Base-by-base conservation (phyloP, 1,140 invertebrate genomes). In the Aphaenogaster floridana region DNA sequence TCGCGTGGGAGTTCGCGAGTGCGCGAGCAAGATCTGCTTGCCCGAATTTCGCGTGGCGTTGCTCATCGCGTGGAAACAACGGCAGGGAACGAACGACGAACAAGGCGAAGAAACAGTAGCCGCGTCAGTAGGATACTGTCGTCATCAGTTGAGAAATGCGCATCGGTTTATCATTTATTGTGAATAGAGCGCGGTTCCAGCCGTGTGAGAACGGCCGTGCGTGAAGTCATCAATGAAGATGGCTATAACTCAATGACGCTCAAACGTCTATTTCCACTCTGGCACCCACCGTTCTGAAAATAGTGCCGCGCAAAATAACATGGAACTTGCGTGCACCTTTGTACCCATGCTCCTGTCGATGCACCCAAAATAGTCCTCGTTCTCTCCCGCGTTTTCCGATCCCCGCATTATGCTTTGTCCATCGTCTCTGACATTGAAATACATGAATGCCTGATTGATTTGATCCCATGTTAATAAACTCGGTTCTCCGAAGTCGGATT, bases 191-290 rank as follows among this genome's bases (percentile, higher is more conserved):
- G 79, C n/a, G 45, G 15, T 63, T 88, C 69, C 74, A 84, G 59
- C 2, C 69, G 36, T 59, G 69, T 74, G 86, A 86, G 78, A 28
- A 21, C 66, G 78, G 15, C n/a, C 66, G 66, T 45, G 79, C 64
- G 86, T 91, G 88, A 91, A 91, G 88, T 91, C 90, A 91, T 91
- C 90, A 91, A 91, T 91, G 90, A 87, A 89, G 90, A 90, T 88
- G 89, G 86, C 77, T 90, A 90, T 89, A 81, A 80, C 87, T 59
- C 76, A 78, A 89, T 91, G 90, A 91, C 90, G 90, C 54, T 86
- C 64, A 91, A 88, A 91, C 71, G 77, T 91, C 90, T 91, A 91
- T 91, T 91, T 91, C 77, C 69, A 89, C 59, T 50, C 88, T 88
- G 88, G 90, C 90, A 91, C 80, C 81, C 79, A 86, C 57, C 80